Evolutionary conservation across 2,113 vertebrate genomes (phyloP), one percentile per base, ranked within the genome.

Genomic region (Ictidomys tridecemlineatus): DNA sequence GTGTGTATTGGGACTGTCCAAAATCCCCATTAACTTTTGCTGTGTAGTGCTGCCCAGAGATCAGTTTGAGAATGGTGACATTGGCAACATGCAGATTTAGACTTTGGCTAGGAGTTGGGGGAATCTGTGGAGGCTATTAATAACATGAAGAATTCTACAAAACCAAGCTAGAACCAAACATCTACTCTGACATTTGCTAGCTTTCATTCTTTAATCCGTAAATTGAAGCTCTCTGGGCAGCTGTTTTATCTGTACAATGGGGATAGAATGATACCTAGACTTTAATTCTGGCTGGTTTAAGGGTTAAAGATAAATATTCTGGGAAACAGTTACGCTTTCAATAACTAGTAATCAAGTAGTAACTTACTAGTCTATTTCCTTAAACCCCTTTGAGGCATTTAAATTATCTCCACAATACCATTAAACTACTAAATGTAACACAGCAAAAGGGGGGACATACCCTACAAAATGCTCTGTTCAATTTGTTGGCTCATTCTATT

Each of bases 381-480:
- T 80, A 86, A 88, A 82, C 3, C 65, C 18, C 8, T 18, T n/a
- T 45, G 48, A 89, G 34, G 13, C 17, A 86, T 89, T 70, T 95
- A 18, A 70, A 77, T 76, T 84, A 84, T 51, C 32, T 85, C 37
- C 91, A 78, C 83, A 93, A 94, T 76, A 92, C 5, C 93, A 42
- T 74, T 34, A 86, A 93, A 76, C 58, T 73, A 77, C 3, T 88
- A 74, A 89, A 61, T 88, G 28, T 30, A 87, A 83, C 8, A 39
- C 86, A 30, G 13, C 3, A 91, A 95, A 42, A 9, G 56, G 20
- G 56, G 56, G 20, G 26, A 13, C 6, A 79, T 48, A 16, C 53
- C 7, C 37, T 74, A 85, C 26, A 77, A 90, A 80, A 63, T 72
- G 8, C 7, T 84, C 73, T 13, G 32, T 14, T 39, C 53, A 39